Evolutionary conservation across 2,113 vertebrate genomes (phyloP).

Genomic region (Oenanthe melanoleuca): DNA sequence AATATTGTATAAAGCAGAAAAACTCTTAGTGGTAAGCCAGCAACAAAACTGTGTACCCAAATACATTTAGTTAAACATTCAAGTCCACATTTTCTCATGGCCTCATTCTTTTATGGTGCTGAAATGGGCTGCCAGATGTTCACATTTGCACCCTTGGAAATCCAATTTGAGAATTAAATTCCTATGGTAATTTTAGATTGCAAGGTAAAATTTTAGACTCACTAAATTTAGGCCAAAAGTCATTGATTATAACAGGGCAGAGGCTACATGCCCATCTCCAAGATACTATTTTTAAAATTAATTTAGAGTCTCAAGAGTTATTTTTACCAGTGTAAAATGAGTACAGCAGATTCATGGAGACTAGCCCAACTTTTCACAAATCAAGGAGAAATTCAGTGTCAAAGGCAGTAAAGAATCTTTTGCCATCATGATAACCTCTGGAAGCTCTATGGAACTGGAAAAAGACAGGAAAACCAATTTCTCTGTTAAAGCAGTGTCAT

Average conservation of each 20-base stretch:
- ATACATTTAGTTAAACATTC: neutral
- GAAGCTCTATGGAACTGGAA: neutral
- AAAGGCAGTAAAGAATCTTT: neutral
- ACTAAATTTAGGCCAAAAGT: neutral
- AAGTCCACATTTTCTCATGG: neutral
- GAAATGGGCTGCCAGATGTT: neutral
- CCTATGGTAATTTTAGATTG: neutral
- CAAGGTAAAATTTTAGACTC: neutral
- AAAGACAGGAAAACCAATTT: neutral
- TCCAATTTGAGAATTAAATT: neutral
- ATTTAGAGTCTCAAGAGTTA: neutral
- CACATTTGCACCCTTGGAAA: neutral
- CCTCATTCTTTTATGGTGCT: neutral
- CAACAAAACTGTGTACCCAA: neutral
- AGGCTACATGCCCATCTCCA: neutral
- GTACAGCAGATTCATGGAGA: neutral
- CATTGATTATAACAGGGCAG: neutral
- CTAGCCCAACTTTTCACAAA: neutral
- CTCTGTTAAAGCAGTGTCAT: neutral
- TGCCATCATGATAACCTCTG: neutral
- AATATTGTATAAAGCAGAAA: neutral
- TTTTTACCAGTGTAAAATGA: neutral
- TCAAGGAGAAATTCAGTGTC: neutral
- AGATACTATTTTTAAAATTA: neutral
- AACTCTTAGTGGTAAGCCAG: neutral